Evolutionary conservation across 2,113 vertebrate genomes (phyloP), one percentile per base, ranked within the genome.

Genomic region (Mugil cephalus): DNA sequence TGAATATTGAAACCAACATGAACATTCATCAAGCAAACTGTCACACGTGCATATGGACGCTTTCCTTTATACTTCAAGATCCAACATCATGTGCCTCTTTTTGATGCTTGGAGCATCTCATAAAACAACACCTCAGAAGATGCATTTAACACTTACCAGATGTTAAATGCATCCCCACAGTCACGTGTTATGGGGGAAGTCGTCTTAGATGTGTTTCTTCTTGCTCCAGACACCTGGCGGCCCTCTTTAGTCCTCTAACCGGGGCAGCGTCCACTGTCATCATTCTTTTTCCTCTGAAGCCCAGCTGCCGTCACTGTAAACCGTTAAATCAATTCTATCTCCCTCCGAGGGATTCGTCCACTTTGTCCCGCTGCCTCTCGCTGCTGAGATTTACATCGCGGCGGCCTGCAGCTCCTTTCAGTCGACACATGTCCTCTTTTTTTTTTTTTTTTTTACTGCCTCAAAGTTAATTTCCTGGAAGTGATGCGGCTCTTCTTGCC

Each of bases 381-480:
- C 66, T n/a, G 0, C 35, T n/a, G 13, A 80, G 87, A 80, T 82
- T 79, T 80, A 80, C 71, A 15, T 7, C 14, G 6, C 24, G 36
- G 9, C 30, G 34, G 17, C 60, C 55, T 46, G 39, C 52, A 1
- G 48, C 69, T 75, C 76, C 73, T 78, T 84, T 80, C 71, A 77
- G n/a, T 45, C 56, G 43, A 36, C 71, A 79, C 77, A 82, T 77
- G 88, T 74, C 55, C 76, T 3, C 18, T 52, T 60, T 36, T 10
- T 46, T 2, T 45, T 35, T 54, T 42, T 24, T 36, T 18, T 10
- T 48, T 76, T 83, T 77, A 88, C 42, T 12, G 52, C 76, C 78
- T 69, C 18, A 64, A 77, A 86, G 67, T 80, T 87, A 64, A 89
- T 88, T 89, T 81, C 55, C 55, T 73, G 70, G 79, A 76, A 73